Conservation (phyloP, 2,113 vertebrate species). For the Hassar affinis region DNA sequence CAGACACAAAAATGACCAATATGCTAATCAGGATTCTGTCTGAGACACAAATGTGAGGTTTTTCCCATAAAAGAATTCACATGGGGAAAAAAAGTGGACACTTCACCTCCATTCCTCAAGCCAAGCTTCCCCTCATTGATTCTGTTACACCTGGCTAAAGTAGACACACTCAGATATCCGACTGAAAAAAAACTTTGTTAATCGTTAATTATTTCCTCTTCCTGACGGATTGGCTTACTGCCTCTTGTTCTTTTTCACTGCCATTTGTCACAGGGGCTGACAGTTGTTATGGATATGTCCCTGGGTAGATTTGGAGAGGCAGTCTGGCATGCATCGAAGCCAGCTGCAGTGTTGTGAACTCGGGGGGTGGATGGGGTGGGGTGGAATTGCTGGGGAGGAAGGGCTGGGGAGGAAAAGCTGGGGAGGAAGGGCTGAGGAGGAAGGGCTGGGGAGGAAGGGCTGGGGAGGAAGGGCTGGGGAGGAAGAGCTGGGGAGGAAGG, state of each 20-base stretch:
- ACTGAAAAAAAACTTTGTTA: conserved; percentile 68
- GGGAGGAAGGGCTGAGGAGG: too few species aligned
- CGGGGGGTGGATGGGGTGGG: background rate
- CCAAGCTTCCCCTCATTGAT: conserved; percentile 47
- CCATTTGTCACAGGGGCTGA: conserved; percentile 66
- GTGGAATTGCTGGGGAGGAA: too few species aligned
- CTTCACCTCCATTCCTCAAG: background rate
- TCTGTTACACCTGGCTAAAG: conserved; percentile 53
- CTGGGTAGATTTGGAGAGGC: conserved; percentile 27
- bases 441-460: too few species aligned
- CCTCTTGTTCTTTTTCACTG: conserved; percentile 67
- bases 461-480: too few species aligned
- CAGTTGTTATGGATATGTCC: conserved; percentile 53
- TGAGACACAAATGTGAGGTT: too few species aligned
- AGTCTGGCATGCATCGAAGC: conserved; percentile 8
- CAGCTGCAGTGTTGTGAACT: conserved; percentile 12
- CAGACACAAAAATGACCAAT: background rate
- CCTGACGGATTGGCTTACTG: conserved; percentile 62
- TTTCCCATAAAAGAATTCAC: background rate
- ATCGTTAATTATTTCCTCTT: conserved; percentile 67
- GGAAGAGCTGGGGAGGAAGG: too few species aligned
- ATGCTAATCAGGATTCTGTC: background rate
- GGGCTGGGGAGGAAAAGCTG: too few species aligned
- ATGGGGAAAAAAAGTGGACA: background rate
- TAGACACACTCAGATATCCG: conserved; percentile 71